Percentiles rank a stretch among this genome's conserved stretches.
These are phyloP conservation scores for Pipistrellus pygmaeus DNA, from an alignment of 2,797 vertebrate species.

Conservation along the genomic window DNA sequence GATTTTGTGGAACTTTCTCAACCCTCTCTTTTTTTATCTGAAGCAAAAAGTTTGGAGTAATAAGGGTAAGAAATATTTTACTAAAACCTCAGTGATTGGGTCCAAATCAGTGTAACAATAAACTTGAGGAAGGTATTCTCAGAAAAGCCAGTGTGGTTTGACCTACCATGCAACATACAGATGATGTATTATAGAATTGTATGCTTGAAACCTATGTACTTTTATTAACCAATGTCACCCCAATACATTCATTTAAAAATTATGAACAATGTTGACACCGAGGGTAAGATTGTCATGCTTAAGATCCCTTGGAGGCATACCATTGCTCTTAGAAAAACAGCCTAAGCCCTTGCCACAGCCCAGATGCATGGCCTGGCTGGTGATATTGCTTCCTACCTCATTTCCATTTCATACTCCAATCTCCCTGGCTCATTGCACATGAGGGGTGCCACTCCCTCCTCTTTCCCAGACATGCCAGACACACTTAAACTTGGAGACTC, in stretches of 20 bases:
- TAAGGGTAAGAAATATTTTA: neutral
- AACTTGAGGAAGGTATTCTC: neutral
- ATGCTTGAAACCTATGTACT: neutral
- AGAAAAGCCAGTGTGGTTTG: neutral
- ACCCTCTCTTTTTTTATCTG: neutral
- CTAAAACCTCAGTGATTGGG: conserved; percentile 11
- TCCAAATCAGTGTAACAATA: neutral
- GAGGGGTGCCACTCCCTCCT: neutral
- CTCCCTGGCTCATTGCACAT: neutral
- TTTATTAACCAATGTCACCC: neutral
- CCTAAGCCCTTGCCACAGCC: neutral
- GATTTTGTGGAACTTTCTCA: neutral
- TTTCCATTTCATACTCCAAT: neutral
- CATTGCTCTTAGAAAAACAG: neutral
- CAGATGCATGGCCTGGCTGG: neutral
- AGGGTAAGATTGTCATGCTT: neutral
- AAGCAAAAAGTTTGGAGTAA: neutral
- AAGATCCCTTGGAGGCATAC: neutral
- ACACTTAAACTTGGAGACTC: neutral
- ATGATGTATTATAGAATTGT: neutral
- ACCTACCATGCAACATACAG: neutral
- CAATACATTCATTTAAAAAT: neutral
- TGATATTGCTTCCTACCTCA: neutral
- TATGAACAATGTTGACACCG: neutral
- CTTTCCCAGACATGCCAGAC: neutral